Percentiles rank a stretch among this genome's conserved stretches.
Evolutionary conservation across 2,797 vertebrate species (phyloP).

Genomic region (Poecilia velifera): DNA sequence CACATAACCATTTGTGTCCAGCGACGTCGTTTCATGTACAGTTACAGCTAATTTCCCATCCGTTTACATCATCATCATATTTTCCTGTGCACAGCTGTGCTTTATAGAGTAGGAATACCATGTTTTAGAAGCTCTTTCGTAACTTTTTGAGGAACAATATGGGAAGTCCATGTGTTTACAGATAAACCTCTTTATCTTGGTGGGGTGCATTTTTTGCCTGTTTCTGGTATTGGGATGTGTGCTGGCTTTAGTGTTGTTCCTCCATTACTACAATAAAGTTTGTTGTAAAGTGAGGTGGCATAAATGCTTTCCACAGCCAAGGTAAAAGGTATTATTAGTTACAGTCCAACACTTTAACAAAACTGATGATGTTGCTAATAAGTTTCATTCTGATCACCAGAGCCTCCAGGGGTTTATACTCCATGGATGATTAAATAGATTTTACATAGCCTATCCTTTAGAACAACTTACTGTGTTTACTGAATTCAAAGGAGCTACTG

Average conservation of each 20-base stretch:
- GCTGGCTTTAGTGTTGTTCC: not conserved
- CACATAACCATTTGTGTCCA: not conserved
- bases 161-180: not conserved
- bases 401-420: not conserved
- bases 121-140: not conserved
- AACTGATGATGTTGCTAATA: not conserved
- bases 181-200: not conserved
- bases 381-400: not conserved
- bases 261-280: not conserved
- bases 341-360: not conserved
- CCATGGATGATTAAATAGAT: not conserved
- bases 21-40: not conserved
- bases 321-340: not conserved
- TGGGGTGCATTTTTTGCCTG: not conserved
- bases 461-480: not conserved
- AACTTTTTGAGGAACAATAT: not conserved
- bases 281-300: not conserved
- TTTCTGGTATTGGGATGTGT: not conserved
- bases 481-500: conserved; percentile 2
- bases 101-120: not conserved
- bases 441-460: not conserved
- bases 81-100: not conserved
- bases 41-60: not conserved
- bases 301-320: not conserved
- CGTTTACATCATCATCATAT: not conserved